Percentiles rank a stretch among this genome's conserved stretches.
These are phyloP conservation scores for Mugil cephalus DNA, from an alignment of 2,113 vertebrate genomes.

Conservation along the genomic window DNA sequence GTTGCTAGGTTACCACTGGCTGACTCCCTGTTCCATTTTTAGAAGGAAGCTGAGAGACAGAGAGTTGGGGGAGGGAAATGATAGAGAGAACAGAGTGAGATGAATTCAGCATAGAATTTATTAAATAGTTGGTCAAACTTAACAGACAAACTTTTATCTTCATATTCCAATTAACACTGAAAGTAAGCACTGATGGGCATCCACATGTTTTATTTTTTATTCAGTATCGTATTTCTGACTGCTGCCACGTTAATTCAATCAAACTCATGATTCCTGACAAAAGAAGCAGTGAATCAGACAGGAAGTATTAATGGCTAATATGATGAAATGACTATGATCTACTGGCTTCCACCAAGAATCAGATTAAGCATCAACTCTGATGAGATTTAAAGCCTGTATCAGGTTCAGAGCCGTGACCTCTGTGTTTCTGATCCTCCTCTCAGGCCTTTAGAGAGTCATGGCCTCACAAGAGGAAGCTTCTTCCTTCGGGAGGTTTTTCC, in stretches of 20 bases:
- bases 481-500: conserved; percentile 90
- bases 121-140: neutral
- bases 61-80: conserved; percentile 40
- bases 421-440: conserved; percentile 16
- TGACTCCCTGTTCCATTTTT: conserved; percentile 76
- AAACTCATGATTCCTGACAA: too few species aligned
- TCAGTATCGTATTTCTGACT: too few species aligned
- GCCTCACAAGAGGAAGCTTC: conserved; percentile 76
- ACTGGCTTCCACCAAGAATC: too few species aligned
- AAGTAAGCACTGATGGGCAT: neutral
- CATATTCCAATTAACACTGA: neutral
- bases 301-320: too few species aligned
- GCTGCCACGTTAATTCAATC: too few species aligned
- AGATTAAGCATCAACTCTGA: too few species aligned
- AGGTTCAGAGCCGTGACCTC: too few species aligned
- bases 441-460: conserved; percentile 53
- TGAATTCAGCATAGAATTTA: neutral
- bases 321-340: too few species aligned
- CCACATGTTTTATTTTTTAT: too few species aligned
- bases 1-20: conserved; percentile 78
- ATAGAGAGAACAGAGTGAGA: neutral
- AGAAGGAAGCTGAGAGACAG: conserved; percentile 55
- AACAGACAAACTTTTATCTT: neutral
- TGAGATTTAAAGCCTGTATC: too few species aligned
- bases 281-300: too few species aligned